Conservation (phyloP, 2,888 invertebrate species). For the Cepaea hortensis region DNA sequence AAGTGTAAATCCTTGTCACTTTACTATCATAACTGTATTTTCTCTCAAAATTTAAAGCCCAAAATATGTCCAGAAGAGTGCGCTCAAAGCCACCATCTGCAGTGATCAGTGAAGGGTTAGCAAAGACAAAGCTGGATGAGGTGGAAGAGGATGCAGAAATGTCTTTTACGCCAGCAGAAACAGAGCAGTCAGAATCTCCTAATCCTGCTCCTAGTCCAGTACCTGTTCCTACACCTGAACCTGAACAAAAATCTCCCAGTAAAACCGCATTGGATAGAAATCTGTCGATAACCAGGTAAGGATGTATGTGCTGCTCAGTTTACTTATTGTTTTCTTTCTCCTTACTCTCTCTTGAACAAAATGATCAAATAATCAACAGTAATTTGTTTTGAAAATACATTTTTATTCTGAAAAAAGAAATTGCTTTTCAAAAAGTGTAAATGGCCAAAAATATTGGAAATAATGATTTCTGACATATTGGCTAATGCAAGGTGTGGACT, state of each 20-base stretch:
- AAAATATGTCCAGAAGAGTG: constrained; percentile 47
- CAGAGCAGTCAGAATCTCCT: background rate
- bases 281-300: constrained; percentile 50
- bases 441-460: too few species aligned
- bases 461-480: too few species aligned
- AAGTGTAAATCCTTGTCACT: background rate
- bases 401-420: too few species aligned
- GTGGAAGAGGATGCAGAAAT: constrained; percentile 48
- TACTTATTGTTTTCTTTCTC: background rate
- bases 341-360: background rate
- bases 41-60: constrained; percentile 25
- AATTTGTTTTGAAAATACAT: too few species aligned
- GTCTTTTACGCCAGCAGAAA: constrained; percentile 1
- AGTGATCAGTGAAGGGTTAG: background rate
- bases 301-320: background rate
- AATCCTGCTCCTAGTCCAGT: background rate
- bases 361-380: background rate
- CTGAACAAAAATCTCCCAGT: constrained; percentile 48
- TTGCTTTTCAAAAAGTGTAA: too few species aligned
- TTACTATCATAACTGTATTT: background rate
- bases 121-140: constrained; percentile 40
- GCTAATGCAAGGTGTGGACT: too few species aligned
- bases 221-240: constrained; percentile 24
- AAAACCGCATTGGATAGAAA: constrained; percentile 50
- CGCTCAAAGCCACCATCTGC: constrained; percentile 11